These are phyloP conservation scores for Morus bassanus DNA, from an alignment of 2,797 vertebrate genomes.

Conservation along the genomic window DNA sequence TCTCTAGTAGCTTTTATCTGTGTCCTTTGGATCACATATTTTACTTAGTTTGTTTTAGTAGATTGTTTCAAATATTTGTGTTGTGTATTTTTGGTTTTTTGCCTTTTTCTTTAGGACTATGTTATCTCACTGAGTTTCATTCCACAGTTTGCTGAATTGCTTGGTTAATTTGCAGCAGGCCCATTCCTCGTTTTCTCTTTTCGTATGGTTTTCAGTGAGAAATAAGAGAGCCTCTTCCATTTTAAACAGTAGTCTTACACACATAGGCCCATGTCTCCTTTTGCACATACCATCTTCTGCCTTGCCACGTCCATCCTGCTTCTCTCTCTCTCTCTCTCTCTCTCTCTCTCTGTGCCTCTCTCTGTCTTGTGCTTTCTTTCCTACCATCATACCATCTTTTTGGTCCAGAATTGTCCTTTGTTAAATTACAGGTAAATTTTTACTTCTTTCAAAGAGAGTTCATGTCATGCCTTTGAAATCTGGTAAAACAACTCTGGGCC, in stretches of 20 bases:
- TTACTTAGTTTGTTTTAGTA: conserved; percentile 73
- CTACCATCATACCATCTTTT: conserved; percentile 68
- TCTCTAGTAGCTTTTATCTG: conserved; percentile 79
- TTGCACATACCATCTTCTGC: conserved; percentile 53
- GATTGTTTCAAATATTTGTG: conserved; percentile 70
- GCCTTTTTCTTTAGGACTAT: conserved; percentile 70
- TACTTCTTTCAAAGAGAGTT: conserved; percentile 26
- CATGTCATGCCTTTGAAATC: conserved; percentile 30
- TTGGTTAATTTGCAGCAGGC: conserved; percentile 74
- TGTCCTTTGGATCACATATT: conserved; percentile 82
- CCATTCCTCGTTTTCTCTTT: conserved; percentile 69
- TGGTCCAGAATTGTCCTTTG: conserved; percentile 76
- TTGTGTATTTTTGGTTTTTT: conserved; percentile 65
- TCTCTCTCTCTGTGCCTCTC: background rate
- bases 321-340: conserved; percentile 4
- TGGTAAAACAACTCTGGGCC: conserved; percentile 75
- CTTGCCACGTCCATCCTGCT: conserved; percentile 42
- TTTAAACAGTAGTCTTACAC: conserved; percentile 57
- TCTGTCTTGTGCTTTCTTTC: conserved; percentile 51
- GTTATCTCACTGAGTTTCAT: conserved; percentile 74
- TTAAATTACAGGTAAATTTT: conserved; percentile 49
- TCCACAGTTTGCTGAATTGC: conserved; percentile 70
- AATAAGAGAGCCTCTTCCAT: conserved; percentile 73
- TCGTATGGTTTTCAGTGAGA: conserved; percentile 69
- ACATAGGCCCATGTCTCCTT: conserved; percentile 61